A percentile compares a stretch with the other conserved stretches of the same genome.
phyloP scores from a whole-genome alignment of 2,113 vertebrate genomes.

The Anhinga anhinga region DNA sequence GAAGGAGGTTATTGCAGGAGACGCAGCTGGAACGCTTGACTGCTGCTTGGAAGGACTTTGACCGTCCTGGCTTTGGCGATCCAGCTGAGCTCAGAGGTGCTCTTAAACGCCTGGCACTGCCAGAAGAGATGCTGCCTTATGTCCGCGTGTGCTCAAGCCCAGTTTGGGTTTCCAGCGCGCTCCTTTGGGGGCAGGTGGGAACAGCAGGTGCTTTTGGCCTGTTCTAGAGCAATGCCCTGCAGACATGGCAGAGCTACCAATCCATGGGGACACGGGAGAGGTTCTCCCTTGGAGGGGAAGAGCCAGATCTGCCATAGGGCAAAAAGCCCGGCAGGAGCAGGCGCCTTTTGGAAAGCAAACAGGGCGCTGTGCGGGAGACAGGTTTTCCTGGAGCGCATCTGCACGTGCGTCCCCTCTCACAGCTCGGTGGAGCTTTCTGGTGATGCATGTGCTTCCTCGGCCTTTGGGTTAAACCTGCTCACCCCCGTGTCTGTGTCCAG shows the following conservation, averaged over 20 bases:
- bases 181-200: neutral
- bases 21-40: rapidly evolving
- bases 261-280: rapidly evolving
- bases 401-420: neutral
- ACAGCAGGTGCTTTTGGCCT: neutral
- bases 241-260: neutral
- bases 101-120: neutral
- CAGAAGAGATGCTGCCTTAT: neutral
- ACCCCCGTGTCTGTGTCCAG: constrained; percentile 52
- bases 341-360: neutral
- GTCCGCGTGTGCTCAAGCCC: neutral
- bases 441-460: neutral
- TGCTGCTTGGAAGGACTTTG: neutral
- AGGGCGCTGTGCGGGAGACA: neutral
- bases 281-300: neutral
- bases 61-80: neutral
- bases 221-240: neutral
- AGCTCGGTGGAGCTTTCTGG: neutral
- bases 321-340: neutral
- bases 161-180: neutral
- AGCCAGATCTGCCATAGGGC: neutral
- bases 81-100: neutral
- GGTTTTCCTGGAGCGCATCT: neutral
- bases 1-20: neutral
- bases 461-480: rapidly evolving